Evolutionary conservation across 2,797 vertebrate genomes (phyloP).

Genomic region (Toxotes lorentzi): DNA sequence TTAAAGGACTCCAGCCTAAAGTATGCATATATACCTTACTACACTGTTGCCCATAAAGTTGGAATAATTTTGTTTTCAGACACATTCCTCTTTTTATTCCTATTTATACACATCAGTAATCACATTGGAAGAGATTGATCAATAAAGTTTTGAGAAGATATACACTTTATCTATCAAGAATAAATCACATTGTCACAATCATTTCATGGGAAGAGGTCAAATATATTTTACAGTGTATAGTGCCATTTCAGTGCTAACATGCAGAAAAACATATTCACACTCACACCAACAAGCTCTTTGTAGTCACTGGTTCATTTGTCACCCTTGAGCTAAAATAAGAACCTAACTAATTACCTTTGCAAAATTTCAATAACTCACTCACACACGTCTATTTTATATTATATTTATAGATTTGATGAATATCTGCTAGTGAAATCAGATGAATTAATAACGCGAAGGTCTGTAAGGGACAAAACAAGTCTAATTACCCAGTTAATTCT

Average conservation of each 20-base stretch:
- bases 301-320: neutral
- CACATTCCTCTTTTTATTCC: too few species aligned
- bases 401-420: slow-evolving; percentile 27
- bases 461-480: slow-evolving; percentile 31
- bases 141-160: too few species aligned
- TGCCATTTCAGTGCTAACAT: neutral
- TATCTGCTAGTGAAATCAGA: slow-evolving; percentile 28
- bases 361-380: neutral
- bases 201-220: too few species aligned
- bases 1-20: slow-evolving; percentile 3
- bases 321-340: neutral
- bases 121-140: too few species aligned
- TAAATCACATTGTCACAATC: too few species aligned
- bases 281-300: neutral
- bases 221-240: too few species aligned
- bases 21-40: neutral
- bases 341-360: neutral
- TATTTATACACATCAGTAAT: too few species aligned
- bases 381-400: neutral
- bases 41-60: neutral
- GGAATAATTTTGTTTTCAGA: too few species aligned
- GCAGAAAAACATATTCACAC: neutral
- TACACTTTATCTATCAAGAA: too few species aligned
- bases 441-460: slow-evolving; percentile 29
- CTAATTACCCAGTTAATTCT: slow-evolving; percentile 1